Evolutionary conservation across 2,113 vertebrate genomes (phyloP).

Genomic region (Melanostigma gelatinosum): DNA sequence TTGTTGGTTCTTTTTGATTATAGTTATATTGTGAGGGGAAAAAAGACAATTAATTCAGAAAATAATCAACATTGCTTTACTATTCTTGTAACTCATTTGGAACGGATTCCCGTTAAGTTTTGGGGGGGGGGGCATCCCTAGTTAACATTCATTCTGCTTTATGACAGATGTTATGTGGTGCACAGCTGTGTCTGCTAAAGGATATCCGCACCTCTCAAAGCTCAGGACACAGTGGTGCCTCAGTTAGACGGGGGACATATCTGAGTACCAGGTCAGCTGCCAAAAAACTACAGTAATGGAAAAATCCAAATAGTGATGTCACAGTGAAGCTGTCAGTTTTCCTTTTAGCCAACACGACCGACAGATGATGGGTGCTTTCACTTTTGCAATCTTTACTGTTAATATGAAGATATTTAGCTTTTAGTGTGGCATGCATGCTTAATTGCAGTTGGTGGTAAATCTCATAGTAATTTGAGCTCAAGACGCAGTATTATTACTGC

Average conservation of each 20-base stretch:
- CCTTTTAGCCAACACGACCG: background rate
- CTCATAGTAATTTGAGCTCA: background rate
- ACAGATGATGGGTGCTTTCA: background rate
- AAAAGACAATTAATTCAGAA: too few species aligned
- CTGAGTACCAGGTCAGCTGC: slow-evolving; percentile 23
- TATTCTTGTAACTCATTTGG: background rate
- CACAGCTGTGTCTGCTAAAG: slow-evolving; percentile 51
- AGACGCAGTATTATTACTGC: background rate
- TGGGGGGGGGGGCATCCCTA: background rate
- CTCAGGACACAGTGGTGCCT: slow-evolving; percentile 29
- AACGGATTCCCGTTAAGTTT: background rate
- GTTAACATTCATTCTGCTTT: background rate
- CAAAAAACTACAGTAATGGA: slow-evolving; percentile 20
- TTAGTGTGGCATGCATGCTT: background rate
- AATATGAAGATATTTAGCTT: background rate
- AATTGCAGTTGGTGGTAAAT: background rate
- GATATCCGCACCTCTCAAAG: slow-evolving; percentile 57
- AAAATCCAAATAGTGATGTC: background rate
- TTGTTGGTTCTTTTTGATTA: too few species aligned
- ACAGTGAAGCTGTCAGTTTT: background rate
- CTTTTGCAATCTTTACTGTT: background rate
- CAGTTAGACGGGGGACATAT: background rate
- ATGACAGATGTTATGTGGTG: slow-evolving; percentile 1
- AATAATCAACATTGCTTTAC: background rate
- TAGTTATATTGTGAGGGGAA: too few species aligned